Evolutionary conservation across 2,797 vertebrate species (phyloP).

Genomic region (Tenualosa ilisha): DNA sequence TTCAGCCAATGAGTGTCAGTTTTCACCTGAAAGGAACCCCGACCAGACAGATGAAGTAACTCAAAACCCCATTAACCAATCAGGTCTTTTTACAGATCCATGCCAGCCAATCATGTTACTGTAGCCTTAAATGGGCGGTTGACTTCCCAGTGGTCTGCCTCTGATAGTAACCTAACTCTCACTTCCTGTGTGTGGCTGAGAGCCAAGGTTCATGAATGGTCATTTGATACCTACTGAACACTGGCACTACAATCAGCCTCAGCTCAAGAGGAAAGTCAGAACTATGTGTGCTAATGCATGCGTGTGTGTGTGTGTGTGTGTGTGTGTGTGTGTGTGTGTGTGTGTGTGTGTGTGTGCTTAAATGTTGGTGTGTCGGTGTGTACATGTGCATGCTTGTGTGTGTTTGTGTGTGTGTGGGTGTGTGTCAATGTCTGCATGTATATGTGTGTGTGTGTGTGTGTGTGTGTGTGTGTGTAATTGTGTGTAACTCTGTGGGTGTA

Average conservation of each 20-base stretch:
- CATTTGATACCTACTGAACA: no score
- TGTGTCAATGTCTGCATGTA: no score
- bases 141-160: not conserved
- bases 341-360: not conserved
- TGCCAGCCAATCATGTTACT: not conserved
- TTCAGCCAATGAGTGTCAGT: not conserved
- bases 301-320: not conserved
- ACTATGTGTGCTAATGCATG: not conserved
- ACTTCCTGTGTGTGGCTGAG: not conserved
- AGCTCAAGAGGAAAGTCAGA: no score
- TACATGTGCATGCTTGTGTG: not conserved
- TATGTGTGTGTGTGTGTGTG: not conserved
- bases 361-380: not conserved
- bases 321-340: no score
- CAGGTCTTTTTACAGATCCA: not conserved
- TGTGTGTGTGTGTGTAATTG: not conserved
- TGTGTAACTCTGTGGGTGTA: not conserved
- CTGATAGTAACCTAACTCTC: not conserved
- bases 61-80: slow-evolving; percentile 1
- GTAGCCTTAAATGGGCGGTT: not conserved
- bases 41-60: not conserved
- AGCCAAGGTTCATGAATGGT: not conserved
- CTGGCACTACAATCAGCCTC: no score
- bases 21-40: not conserved
- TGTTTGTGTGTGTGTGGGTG: no score